phyloP scores from a whole-genome alignment of 2,888 invertebrate genomes.

The Aradus depressus region DNA sequence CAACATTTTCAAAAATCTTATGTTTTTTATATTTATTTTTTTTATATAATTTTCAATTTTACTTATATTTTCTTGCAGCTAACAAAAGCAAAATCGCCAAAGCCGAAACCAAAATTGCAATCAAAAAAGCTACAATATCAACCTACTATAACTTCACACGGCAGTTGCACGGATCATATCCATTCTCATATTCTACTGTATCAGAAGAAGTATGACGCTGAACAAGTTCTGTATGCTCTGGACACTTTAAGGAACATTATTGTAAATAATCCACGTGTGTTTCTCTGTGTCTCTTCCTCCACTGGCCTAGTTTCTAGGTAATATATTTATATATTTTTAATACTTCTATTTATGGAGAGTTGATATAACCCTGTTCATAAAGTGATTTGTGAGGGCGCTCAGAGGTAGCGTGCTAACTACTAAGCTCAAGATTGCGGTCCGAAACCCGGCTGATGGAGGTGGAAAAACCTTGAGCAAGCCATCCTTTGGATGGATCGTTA shows the following conservation, averaged over 20 bases:
- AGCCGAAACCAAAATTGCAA: slow-evolving; percentile 12
- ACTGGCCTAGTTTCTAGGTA: slow-evolving; percentile 42
- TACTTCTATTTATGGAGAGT: neutral
- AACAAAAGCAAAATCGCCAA: too few species aligned
- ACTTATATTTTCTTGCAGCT: neutral
- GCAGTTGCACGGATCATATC: slow-evolving; percentile 44
- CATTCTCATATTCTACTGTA: slow-evolving; percentile 78
- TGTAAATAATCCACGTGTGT: slow-evolving; percentile 55
- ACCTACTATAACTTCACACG: slow-evolving; percentile 25
- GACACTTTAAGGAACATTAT: slow-evolving; percentile 62
- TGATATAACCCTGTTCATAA: too few species aligned
- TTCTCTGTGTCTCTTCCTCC: slow-evolving; percentile 63
- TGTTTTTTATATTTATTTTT: neutral
- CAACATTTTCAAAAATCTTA: neutral
- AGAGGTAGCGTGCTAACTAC: too few species aligned
- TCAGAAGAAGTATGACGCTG: slow-evolving; percentile 64
- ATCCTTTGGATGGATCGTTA: too few species aligned
- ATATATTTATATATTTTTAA: neutral
- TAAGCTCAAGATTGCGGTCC: too few species aligned
- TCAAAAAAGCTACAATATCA: slow-evolving; percentile 25
- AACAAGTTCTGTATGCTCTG: slow-evolving; percentile 60
- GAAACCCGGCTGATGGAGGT: too few species aligned
- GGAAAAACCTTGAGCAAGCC: too few species aligned
- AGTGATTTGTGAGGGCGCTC: too few species aligned
- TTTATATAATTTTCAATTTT: neutral